A percentile compares a stretch with the other conserved stretches of the same genome.
These are phyloP conservation scores for Epsilonema sp. DNA, from an alignment of 2,888 invertebrate species.

Conservation along the genomic window DNA sequence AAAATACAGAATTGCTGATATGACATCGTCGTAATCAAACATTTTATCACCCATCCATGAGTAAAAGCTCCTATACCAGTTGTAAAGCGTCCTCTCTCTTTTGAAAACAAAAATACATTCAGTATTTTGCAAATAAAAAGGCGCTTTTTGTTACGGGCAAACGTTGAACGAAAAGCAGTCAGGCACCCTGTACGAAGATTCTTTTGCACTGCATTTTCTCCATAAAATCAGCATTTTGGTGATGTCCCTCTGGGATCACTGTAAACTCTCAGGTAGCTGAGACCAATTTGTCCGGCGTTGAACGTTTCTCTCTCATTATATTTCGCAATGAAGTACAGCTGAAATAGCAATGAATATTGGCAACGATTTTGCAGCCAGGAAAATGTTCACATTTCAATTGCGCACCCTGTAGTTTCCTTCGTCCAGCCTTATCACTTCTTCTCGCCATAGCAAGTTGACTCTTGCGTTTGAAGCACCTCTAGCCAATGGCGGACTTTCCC, in stretches of 20 bases:
- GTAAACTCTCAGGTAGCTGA: background rate
- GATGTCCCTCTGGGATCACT: background rate
- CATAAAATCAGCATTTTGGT: background rate
- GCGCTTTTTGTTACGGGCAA: too few species aligned
- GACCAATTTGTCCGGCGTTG: background rate
- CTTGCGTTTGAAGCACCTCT: background rate
- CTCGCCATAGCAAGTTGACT: background rate
- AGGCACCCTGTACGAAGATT: too few species aligned
- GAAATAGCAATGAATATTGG: background rate
- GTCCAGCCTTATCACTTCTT: background rate
- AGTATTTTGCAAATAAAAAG: too few species aligned
- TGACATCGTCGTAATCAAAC: too few species aligned
- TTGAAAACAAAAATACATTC: too few species aligned
- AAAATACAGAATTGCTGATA: too few species aligned
- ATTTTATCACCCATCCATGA: too few species aligned
- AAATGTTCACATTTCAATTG: background rate
- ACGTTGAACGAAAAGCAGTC: too few species aligned
- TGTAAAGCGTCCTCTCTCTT: too few species aligned
- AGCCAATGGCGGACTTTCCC: background rate
- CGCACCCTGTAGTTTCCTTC: background rate
- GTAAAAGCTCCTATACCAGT: too few species aligned
- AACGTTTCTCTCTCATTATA: background rate
- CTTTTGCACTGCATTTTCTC: too few species aligned
- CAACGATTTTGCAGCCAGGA: too few species aligned
- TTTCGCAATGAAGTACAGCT: background rate